A percentile compares a stretch with the other conserved stretches of the same genome.
Evolutionary conservation across 2,113 vertebrate species (phyloP).

Genomic region (Spea bombifrons): DNA sequence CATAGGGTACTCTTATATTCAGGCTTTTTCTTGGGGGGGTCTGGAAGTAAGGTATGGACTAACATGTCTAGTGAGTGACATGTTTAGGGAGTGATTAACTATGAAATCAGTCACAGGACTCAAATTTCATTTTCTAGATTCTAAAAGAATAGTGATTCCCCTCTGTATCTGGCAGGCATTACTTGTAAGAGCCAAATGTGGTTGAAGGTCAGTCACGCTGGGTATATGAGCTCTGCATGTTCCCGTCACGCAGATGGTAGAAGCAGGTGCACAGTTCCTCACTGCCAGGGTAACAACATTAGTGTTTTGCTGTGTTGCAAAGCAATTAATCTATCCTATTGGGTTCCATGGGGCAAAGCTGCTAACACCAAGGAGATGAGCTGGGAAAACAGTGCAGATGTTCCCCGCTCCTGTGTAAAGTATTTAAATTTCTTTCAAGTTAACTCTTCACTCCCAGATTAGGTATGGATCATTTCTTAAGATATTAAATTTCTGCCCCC

Average conservation of each 20-base stretch:
- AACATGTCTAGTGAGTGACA: no score
- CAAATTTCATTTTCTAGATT: not conserved
- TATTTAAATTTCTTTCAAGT: not conserved
- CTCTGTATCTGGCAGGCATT: conserved; percentile 1
- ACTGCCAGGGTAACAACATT: conserved; percentile 45
- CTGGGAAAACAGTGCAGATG: conserved; percentile 27
- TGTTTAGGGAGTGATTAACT: no score
- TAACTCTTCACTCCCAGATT: conserved; percentile 15
- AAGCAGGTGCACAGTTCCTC: conserved; percentile 35
- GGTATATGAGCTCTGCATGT: conserved; percentile 14
- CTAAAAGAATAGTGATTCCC: not conserved
- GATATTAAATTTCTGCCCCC: no score
- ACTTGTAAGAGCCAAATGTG: conserved; percentile 12
- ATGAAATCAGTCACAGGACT: no score
- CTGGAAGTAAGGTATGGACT: no score
- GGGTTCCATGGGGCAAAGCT: conserved; percentile 22
- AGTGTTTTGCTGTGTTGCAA: conserved; percentile 39
- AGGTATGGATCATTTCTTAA: no score
- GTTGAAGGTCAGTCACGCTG: conserved; percentile 39
- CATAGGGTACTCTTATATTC: no score
- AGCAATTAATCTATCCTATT: conserved; percentile 39
- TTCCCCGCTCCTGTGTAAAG: conserved; percentile 3
- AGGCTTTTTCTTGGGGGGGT: no score
- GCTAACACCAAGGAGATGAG: not conserved
- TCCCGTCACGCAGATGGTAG: conserved; percentile 41